Percentiles rank a stretch among this genome's conserved stretches.
Conservation (phyloP, 1,140 invertebrate genomes). For the Drosophila lacteicornis region DNA sequence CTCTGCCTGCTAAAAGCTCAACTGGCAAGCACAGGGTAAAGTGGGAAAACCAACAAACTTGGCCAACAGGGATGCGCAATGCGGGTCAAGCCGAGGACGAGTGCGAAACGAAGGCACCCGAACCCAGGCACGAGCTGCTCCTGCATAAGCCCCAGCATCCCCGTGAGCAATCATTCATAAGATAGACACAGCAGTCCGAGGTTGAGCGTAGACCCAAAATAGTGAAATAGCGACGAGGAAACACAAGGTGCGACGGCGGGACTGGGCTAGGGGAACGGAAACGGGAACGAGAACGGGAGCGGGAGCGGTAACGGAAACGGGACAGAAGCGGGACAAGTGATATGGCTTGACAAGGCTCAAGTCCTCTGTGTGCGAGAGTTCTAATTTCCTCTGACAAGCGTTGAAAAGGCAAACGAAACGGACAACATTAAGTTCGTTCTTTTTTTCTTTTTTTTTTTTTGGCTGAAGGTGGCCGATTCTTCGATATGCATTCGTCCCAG, state of each 20-base stretch:
- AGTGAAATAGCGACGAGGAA: constrained; percentile 13
- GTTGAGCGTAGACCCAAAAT: constrained; percentile 27
- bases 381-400: constrained; percentile 3
- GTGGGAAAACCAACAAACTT: constrained; percentile 2
- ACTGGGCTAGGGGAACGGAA: not conserved
- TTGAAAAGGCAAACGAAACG: not conserved
- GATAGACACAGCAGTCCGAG: constrained; percentile 38
- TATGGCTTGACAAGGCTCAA: constrained; percentile 5
- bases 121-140: not conserved
- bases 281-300: not conserved
- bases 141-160: constrained; percentile 25
- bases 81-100: constrained; percentile 30
- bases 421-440: not conserved
- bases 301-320: constrained; percentile 1
- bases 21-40: constrained; percentile 9
- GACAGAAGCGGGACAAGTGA: constrained; percentile 17
- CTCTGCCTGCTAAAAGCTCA: constrained; percentile 1
- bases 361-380: constrained; percentile 10
- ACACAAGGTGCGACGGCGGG: constrained; percentile 10
- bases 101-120: constrained; percentile 18
- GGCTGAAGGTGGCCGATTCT: not conserved
- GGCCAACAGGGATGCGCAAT: constrained; percentile 34
- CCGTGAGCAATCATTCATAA: constrained; percentile 31
- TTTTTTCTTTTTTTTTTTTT: not conserved
- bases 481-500: constrained; percentile 7